Evolutionary conservation across 64 coral and sea anemone species (phyloP).

Genomic region (Porites lutea): DNA sequence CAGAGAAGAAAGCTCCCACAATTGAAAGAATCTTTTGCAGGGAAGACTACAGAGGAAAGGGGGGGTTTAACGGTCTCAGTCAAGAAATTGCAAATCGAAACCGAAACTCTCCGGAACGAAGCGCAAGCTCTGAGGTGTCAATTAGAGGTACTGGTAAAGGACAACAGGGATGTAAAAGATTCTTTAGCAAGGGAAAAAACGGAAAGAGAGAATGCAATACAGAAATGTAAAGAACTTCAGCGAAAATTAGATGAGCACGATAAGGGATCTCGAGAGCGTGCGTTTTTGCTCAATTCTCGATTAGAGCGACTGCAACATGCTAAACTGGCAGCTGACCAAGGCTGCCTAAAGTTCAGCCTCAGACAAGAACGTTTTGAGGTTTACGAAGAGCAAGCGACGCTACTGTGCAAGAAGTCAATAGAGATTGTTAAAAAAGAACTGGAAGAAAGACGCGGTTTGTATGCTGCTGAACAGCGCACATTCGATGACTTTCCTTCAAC

Average conservation of each 20-base stretch:
- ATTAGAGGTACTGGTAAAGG: background rate
- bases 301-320: constrained; percentile 29
- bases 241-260: background rate
- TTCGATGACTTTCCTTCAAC: background rate
- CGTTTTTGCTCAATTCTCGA: constrained; percentile 12
- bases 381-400: constrained; percentile 1
- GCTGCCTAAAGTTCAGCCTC: constrained; percentile 13
- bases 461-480: background rate
- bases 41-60: background rate
- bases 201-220: background rate
- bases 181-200: background rate
- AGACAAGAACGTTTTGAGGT: constrained; percentile 28
- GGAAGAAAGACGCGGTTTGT: background rate
- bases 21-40: background rate
- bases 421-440: background rate
- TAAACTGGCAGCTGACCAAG: constrained; percentile 4
- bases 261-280: background rate
- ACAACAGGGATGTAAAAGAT: background rate
- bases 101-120: background rate
- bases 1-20: background rate
- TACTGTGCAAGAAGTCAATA: background rate
- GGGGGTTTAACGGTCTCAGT: background rate
- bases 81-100: constrained; percentile 1
- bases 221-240: constrained; percentile 2
- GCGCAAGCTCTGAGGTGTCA: background rate